Base-by-base conservation (phyloP, 2,113 vertebrate species). In the Falco punctatus region DNA sequence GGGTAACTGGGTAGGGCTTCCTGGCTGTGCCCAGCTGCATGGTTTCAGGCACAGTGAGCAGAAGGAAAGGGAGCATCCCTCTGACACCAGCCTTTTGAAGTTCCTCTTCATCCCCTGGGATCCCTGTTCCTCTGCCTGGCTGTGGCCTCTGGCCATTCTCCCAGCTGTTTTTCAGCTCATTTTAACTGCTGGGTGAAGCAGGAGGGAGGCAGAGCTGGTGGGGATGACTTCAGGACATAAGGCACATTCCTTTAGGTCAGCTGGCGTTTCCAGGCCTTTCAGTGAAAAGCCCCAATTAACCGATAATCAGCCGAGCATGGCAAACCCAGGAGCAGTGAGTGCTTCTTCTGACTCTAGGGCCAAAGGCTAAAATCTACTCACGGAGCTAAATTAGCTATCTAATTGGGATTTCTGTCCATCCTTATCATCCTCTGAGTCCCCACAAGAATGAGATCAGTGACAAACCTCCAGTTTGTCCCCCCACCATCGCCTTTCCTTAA, bases 221-320 rank as follows among this genome's bases (percentile, higher is more conserved):
- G 84, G 94, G 90, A 46, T 75, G 61, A n/a, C 94, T 96, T 74
- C 72, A 9, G 95, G 96, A 94, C 88, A 84, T 42, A 4, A 75
- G 81, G 79, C 83, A 66, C 90, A 89, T 97, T 97, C 97, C 94
- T 98, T 33, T 48, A 77, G 96, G 97, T 97, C 97, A 94, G 66
- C 90, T 61, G n/a, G 32, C 6, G 85, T 97, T 97, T 97, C 97
- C 98, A 97, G 96, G 95, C 94, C 75, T 97, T 96, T 94, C 87
- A 19, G 32, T 74, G 84, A 96, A 97, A 98, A 98, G 92, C 95
- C 86, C 97, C 97, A 98, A 97, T 98, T 97, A 98, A 96, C 96
- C 94, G 88, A 91, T 95, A 89, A 98, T 89, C 97, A 96, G 94
- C 97, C 81, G 87, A 96, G 97, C 96, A 95, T 95, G 97, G 97